Evolutionary conservation across 92 coral and sea anemone genomes (phyloP).

Genomic region (Nematostella vectensis): DNA sequence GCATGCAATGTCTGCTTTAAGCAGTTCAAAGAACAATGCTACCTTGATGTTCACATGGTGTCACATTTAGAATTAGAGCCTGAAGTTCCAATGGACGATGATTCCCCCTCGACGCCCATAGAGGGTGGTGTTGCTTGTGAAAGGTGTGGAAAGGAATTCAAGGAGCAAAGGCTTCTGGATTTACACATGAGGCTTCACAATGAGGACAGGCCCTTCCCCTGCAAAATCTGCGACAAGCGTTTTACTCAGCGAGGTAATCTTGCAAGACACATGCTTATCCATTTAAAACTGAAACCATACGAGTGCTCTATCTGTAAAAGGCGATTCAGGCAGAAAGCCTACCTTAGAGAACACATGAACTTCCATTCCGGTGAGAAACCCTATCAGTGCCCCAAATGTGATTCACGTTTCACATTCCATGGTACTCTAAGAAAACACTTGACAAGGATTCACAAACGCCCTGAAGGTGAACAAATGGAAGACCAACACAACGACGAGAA

Average conservation of each 20-base stretch:
- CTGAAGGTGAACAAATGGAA: neutral
- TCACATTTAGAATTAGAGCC: too few species aligned
- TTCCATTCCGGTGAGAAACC: slow-evolving; percentile 1
- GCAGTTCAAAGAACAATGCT: too few species aligned
- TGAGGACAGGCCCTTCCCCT: slow-evolving; percentile 1
- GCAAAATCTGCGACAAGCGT: neutral
- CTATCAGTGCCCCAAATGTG: neutral
- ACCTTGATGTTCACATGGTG: too few species aligned
- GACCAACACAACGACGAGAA: neutral
- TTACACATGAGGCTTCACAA: neutral
- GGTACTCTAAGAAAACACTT: neutral
- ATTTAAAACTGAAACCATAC: neutral
- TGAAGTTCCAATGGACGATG: too few species aligned
- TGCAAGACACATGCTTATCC: neutral
- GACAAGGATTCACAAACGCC: neutral
- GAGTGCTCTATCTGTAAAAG: neutral
- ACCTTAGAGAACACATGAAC: neutral
- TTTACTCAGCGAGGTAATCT: neutral
- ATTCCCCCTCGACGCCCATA: too few species aligned
- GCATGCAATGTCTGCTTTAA: too few species aligned
- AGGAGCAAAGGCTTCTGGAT: neutral
- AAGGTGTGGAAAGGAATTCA: neutral
- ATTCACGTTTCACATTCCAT: neutral
- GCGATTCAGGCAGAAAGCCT: neutral
- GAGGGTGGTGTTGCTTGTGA: neutral